phyloP scores from a whole-genome alignment of 2,888 invertebrate species.

The Fragum fragum region DNA sequence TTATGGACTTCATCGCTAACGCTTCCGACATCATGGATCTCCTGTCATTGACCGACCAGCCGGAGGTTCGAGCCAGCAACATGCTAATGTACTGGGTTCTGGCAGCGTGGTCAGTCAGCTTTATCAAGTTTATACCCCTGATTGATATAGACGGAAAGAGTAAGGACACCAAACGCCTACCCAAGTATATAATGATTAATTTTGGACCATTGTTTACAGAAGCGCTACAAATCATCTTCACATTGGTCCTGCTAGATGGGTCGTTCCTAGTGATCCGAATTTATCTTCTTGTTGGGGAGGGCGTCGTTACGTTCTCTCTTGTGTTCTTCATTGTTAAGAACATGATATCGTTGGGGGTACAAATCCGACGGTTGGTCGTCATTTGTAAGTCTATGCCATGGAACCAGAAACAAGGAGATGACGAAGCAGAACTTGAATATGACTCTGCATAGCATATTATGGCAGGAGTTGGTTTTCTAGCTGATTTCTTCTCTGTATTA shows the following conservation, averaged over 20 bases:
- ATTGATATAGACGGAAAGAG: constrained; percentile 1
- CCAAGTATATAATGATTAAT: background rate
- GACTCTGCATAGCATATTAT: too few relatives aligned
- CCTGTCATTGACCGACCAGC: constrained; percentile 9
- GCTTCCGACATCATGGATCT: constrained; percentile 28
- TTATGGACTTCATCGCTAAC: constrained; percentile 21
- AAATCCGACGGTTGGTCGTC: background rate
- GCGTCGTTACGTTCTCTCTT: constrained; percentile 6
- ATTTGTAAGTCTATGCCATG: constrained; percentile 4
- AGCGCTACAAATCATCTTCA: background rate
- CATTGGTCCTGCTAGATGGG: background rate
- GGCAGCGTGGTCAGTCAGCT: constrained; percentile 4
- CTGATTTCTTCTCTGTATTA: too few relatives aligned
- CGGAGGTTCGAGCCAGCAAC: background rate
- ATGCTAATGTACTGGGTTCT: constrained; percentile 18
- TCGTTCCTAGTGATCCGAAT: constrained; percentile 8
- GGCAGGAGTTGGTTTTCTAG: too few relatives aligned
- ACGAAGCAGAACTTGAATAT: too few relatives aligned
- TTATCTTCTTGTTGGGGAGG: constrained; percentile 1
- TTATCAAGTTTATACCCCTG: constrained; percentile 16
- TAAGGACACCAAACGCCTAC: background rate
- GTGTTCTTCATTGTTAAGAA: constrained; percentile 23
- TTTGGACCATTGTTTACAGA: constrained; percentile 14
- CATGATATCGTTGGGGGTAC: background rate
- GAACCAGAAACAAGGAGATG: background rate